These are phyloP conservation scores for Melinaea marsaeus DNA, from an alignment of 2,888 invertebrate species.

Conservation along the genomic window DNA sequence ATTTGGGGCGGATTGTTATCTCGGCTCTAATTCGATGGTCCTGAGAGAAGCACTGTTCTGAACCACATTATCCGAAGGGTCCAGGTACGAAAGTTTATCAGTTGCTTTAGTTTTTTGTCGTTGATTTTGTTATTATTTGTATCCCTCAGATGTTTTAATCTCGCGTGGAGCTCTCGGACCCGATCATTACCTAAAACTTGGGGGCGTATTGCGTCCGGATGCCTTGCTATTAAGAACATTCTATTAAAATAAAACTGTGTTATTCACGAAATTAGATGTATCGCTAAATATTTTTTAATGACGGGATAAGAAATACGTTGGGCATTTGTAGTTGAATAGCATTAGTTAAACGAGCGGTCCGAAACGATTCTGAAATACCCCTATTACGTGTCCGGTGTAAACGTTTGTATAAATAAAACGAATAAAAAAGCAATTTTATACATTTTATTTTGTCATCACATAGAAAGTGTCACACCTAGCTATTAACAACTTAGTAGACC, in stretches of 20 bases:
- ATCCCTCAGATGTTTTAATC: constrained; percentile 75
- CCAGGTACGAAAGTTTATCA: constrained; percentile 73
- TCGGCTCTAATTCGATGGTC: constrained; percentile 49
- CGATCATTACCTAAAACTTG: constrained; percentile 73
- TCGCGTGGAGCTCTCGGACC: constrained; percentile 67
- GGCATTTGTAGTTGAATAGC: constrained; percentile 19
- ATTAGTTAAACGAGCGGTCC: constrained; percentile 47
- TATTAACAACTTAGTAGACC: constrained; percentile 56
- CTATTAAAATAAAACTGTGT: constrained; percentile 73
- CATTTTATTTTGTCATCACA: constrained; percentile 43
- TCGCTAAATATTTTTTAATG: constrained; percentile 78
- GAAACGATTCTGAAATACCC: constrained; percentile 40
- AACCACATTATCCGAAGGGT: constrained; percentile 46
- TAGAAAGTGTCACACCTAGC: constrained; percentile 42
- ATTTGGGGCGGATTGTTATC: constrained; percentile 71
- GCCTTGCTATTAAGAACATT: constrained; percentile 73
- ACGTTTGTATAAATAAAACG: constrained; percentile 37
- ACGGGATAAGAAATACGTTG: constrained; percentile 39
- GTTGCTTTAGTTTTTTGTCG: constrained; percentile 72
- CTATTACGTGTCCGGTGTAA: constrained; percentile 50
- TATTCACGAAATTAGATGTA: constrained; percentile 73
- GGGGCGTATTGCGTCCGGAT: constrained; percentile 74
- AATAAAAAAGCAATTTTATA: constrained; percentile 34
- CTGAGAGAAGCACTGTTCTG: constrained; percentile 41
- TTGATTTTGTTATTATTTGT: constrained; percentile 67